Evolutionary conservation across 2,113 vertebrate genomes (phyloP), one percentile per base, ranked within the genome.

Genomic region (Pimephales promelas): DNA sequence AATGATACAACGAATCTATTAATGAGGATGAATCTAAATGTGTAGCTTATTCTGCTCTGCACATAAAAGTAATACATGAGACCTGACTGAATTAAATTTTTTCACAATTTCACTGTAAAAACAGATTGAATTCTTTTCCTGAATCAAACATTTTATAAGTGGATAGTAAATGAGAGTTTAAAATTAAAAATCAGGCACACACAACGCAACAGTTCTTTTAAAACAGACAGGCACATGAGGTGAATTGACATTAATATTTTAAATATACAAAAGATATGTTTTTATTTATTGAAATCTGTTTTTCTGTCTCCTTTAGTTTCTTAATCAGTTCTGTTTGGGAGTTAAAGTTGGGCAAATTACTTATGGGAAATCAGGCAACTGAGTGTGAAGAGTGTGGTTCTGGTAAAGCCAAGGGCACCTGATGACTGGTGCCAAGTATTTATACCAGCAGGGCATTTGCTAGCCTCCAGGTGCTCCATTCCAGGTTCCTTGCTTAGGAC

Each of bases 401-500:
- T 20, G 45, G 47, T 52, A 52, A 3, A 22, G 22, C 13, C 24
- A 82, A 22, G 36, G 7, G 13, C 45, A 83, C 36, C 28, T 24
- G 71, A 28, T 36, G 26, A 49, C 6, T 45, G 28, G 13, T 18
- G 14, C 57, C 24, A 71, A 49, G 24, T 5, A 43, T 34, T n/a
- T 16, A 22, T 11, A 62, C n/a, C 56, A 54, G 14, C 70, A 20
- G 22, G 40, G n/a, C 26, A 49, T 73, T 34, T 56, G n/a, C 61
- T 59, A 16, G 77, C 66, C 43, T 36, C 45, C 68, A 73, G 66
- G 83, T 79, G 72, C 72, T 71, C 64, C n/a, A 40, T 9, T 72
- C 13, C 13, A n/a, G 11, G 20, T 10, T 86, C 26, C 45, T 24
- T 49, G 56, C 68, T 4, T 43, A 71, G 24, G 28, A 52, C 75